A percentile compares a stretch with the other conserved stretches of the same genome.
phyloP scores from a whole-genome alignment of 2,797 vertebrate species.

The Oophaga sylvatica region DNA sequence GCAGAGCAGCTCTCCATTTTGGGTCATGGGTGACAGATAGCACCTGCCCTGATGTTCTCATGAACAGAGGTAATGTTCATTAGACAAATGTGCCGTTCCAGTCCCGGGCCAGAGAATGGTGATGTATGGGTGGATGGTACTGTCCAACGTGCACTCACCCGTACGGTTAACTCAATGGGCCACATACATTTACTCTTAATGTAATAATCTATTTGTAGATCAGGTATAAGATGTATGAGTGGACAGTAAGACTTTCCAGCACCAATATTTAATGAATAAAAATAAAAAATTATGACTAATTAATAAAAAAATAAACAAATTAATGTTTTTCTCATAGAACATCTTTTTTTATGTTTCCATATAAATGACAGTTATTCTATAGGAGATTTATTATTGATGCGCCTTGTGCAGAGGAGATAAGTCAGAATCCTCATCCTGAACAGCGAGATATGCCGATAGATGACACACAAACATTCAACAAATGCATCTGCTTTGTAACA shows the following conservation, averaged over 20 bases:
- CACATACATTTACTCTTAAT: not conserved
- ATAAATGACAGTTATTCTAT: not conserved
- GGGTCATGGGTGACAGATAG: not conserved
- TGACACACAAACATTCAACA: not conserved
- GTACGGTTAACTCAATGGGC: not conserved
- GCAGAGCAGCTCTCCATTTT: not conserved
- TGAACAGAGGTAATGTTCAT: not conserved
- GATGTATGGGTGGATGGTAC: not conserved
- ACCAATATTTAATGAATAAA: not conserved
- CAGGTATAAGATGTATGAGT: not conserved
- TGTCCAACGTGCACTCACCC: not conserved
- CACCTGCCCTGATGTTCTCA: not conserved
- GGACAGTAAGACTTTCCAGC: not conserved
- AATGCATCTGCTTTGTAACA: not conserved
- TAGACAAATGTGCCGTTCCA: not conserved
- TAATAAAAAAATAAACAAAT: not conserved
- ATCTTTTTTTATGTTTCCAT: not conserved
- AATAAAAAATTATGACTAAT: not conserved
- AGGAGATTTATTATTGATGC: not conserved
- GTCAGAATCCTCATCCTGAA: not conserved
- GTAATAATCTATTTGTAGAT: not conserved
- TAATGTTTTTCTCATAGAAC: not conserved
- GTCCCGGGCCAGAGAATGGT: not conserved
- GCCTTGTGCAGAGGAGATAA: slow-evolving; percentile 3
- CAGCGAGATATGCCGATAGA: not conserved